phyloP scores from a whole-genome alignment of 2,797 vertebrate genomes.

The Merluccius polli region DNA sequence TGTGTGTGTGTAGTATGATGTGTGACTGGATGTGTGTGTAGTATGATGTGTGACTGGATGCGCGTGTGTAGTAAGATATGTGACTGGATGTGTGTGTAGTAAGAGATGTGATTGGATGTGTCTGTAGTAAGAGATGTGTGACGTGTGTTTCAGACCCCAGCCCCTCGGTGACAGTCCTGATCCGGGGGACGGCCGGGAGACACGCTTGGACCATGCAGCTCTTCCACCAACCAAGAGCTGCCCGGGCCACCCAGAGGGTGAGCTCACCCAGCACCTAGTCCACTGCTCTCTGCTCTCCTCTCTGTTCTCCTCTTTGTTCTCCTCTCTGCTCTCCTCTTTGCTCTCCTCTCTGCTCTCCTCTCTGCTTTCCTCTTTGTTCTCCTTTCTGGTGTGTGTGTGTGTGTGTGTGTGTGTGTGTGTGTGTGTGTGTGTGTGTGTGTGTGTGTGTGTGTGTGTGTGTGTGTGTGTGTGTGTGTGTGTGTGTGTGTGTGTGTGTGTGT shows the following conservation, averaged over 20 bases:
- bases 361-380: background rate
- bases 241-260: constrained; percentile 93
- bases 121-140: too few species aligned
- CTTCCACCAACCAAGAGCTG: constrained; percentile 90
- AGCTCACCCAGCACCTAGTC: constrained; percentile 32
- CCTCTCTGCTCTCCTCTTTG: too few species aligned
- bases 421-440: too few species aligned
- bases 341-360: background rate
- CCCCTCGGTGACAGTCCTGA: constrained; percentile 89
- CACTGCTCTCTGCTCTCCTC: background rate
- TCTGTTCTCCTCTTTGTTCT: background rate
- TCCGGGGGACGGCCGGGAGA: constrained; percentile 90
- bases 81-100: background rate
- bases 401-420: too few species aligned
- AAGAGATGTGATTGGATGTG: background rate
- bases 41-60: too few species aligned
- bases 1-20: background rate
- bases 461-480: too few species aligned
- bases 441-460: too few species aligned
- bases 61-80: too few species aligned
- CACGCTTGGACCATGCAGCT: constrained; percentile 97
- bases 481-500: too few species aligned
- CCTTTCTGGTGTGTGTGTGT: too few species aligned
- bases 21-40: too few species aligned
- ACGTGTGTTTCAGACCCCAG: constrained; percentile 85